Conservation (phyloP, 2,888 invertebrate genomes). For the Archips crataeganus region DNA sequence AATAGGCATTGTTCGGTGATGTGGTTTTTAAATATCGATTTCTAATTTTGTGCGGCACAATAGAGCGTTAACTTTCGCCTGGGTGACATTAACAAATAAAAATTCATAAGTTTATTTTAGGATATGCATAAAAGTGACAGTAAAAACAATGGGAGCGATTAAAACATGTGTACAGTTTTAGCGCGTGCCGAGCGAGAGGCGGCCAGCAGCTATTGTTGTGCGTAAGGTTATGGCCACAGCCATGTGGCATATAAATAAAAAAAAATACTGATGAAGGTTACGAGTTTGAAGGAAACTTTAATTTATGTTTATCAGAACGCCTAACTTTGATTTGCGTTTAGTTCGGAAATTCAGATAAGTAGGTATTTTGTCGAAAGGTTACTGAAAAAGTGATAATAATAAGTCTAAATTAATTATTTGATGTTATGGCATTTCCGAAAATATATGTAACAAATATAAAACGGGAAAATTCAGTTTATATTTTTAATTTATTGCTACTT, state of each 20-base stretch:
- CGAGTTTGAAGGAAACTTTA: background rate
- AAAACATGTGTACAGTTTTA: conserved; percentile 23
- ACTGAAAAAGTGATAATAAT: too few relatives aligned
- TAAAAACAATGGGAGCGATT: conserved; percentile 6
- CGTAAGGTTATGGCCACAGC: conserved; percentile 32
- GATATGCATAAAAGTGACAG: background rate
- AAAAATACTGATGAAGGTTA: background rate
- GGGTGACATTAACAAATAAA: background rate
- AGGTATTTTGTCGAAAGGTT: too few relatives aligned
- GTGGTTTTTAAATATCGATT: conserved; percentile 38
- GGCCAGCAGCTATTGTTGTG: conserved; percentile 28
- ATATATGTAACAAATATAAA: too few relatives aligned
- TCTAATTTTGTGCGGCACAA: conserved; percentile 31
- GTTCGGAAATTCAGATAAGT: too few relatives aligned
- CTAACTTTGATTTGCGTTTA: background rate
- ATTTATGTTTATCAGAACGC: background rate
- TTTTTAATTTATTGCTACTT: background rate
- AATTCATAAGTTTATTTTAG: background rate
- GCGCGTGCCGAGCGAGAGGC: conserved; percentile 31
- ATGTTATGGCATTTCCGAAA: too few relatives aligned
- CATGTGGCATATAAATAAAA: background rate
- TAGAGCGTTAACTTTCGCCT: conserved; percentile 13
- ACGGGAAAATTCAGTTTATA: too few relatives aligned
- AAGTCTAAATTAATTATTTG: too few relatives aligned
- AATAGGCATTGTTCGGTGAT: conserved; percentile 37